Percentiles rank a stretch among this genome's conserved stretches.
phyloP scores from a whole-genome alignment of 2,888 invertebrate genomes.

The Entomobrya proxima region DNA sequence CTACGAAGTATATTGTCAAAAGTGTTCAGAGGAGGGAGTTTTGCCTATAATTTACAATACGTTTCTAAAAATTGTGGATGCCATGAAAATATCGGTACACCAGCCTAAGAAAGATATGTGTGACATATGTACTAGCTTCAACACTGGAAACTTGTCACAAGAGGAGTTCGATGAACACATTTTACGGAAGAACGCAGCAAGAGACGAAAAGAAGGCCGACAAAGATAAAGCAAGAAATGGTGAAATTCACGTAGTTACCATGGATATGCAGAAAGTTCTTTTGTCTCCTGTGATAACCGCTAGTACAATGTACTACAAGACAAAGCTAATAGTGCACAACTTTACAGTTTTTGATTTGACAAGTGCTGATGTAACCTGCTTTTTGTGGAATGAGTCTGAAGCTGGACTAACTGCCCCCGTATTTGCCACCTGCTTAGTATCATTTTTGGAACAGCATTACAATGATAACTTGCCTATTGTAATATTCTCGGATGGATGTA shows the following conservation, averaged over 20 bases:
- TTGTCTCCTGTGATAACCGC: slow-evolving; percentile 70
- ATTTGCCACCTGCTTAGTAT: slow-evolving; percentile 72
- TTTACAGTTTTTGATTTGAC: slow-evolving; percentile 75
- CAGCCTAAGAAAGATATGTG: slow-evolving; percentile 52
- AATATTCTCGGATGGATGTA: too few species aligned
- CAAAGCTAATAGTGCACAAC: slow-evolving; percentile 76
- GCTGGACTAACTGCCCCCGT: slow-evolving; percentile 73
- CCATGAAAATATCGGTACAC: slow-evolving; percentile 43
- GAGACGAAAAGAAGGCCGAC: slow-evolving; percentile 59
- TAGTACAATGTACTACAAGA: slow-evolving; percentile 75
- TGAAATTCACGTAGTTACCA: slow-evolving; percentile 70
- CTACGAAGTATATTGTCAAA: not conserved
- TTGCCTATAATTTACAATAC: not conserved
- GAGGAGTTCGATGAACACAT: slow-evolving; percentile 60
- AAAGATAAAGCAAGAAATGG: slow-evolving; percentile 61
- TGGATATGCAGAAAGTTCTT: slow-evolving; percentile 75
- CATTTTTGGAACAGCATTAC: slow-evolving; percentile 59
- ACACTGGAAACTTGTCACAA: slow-evolving; percentile 60
- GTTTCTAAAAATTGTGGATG: not conserved
- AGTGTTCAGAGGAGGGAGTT: not conserved
- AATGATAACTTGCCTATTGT: too few species aligned
- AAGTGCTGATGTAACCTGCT: slow-evolving; percentile 72
- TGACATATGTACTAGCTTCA: slow-evolving; percentile 57
- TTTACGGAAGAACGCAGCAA: slow-evolving; percentile 65
- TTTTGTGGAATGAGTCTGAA: slow-evolving; percentile 75